Percentiles rank a stretch among this genome's conserved stretches.
Conservation (phyloP, 1,140 invertebrate species). For the Temnothorax curvispinosus region DNA sequence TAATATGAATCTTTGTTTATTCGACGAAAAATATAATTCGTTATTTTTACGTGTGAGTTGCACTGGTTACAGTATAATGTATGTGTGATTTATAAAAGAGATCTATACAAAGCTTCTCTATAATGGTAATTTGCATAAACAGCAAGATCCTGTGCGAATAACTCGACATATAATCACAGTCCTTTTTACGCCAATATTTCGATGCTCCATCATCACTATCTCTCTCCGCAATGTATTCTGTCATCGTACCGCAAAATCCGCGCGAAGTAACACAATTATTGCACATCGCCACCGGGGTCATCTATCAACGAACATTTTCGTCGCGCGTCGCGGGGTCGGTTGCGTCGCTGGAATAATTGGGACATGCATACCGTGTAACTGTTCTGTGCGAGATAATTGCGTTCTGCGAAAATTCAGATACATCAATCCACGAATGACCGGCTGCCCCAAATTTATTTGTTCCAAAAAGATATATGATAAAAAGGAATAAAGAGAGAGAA, state of each 20-base stretch:
- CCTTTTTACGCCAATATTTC: constrained; percentile 9
- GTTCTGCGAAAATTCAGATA: constrained; percentile 31
- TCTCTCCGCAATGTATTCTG: not conserved
- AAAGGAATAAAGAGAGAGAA: not conserved
- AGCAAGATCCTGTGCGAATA: not conserved
- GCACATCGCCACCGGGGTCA: constrained; percentile 20
- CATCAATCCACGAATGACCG: constrained; percentile 22
- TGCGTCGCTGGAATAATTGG: constrained; percentile 44
- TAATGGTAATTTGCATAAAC: not conserved
- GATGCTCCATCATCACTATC: constrained; percentile 2
- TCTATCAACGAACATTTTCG: constrained; percentile 51
- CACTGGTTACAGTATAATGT: not conserved
- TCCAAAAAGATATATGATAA: not conserved
- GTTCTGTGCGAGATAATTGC: constrained; percentile 45
- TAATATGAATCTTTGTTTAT: not conserved
- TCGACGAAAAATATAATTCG: not conserved
- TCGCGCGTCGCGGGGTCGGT: not conserved
- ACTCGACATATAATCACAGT: not conserved
- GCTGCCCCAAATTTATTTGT: constrained; percentile 39
- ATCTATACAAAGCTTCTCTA: not conserved
- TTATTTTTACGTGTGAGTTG: not conserved
- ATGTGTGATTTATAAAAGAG: not conserved
- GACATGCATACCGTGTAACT: not conserved
- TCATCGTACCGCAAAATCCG: constrained; percentile 37
- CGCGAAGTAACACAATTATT: constrained; percentile 51